Evolutionary conservation across 2,113 vertebrate species (phyloP).

Genomic region (Martes martes): DNA sequence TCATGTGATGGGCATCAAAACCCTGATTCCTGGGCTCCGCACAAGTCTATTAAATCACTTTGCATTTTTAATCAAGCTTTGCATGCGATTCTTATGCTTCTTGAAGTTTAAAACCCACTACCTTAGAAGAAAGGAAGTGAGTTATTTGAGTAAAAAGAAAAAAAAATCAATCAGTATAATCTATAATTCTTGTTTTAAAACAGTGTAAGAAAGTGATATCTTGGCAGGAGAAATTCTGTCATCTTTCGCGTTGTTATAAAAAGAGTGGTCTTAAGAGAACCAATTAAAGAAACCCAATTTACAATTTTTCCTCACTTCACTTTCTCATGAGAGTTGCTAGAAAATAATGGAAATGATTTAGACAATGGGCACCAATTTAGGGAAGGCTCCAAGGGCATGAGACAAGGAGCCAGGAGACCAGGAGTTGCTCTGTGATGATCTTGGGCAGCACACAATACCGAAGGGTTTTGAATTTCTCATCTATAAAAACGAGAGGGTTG

Average conservation of each 20-base stretch:
- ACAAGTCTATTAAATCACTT: neutral
- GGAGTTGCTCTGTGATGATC: neutral
- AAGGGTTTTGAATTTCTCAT: neutral
- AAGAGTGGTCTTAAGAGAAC: neutral
- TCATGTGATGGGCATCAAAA: neutral
- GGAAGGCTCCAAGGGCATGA: neutral
- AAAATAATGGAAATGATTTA: conserved; percentile 35
- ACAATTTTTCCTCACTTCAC: neutral
- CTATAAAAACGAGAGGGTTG: neutral
- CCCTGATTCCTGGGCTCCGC: neutral
- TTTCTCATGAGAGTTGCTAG: neutral
- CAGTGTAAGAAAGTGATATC: neutral
- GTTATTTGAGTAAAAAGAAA: neutral
- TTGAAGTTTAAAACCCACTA: neutral
- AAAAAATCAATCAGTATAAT: neutral
- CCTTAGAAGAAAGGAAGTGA: neutral
- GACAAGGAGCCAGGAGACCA: neutral
- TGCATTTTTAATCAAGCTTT: neutral
- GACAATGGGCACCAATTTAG: neutral
- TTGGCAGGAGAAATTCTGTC: neutral
- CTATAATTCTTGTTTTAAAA: neutral
- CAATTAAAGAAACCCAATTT: neutral
- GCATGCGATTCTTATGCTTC: neutral
- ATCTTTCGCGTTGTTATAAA: neutral
- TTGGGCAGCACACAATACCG: neutral